phyloP scores from a whole-genome alignment of 2,797 vertebrate species.

The Setipinna tenuifilis region DNA sequence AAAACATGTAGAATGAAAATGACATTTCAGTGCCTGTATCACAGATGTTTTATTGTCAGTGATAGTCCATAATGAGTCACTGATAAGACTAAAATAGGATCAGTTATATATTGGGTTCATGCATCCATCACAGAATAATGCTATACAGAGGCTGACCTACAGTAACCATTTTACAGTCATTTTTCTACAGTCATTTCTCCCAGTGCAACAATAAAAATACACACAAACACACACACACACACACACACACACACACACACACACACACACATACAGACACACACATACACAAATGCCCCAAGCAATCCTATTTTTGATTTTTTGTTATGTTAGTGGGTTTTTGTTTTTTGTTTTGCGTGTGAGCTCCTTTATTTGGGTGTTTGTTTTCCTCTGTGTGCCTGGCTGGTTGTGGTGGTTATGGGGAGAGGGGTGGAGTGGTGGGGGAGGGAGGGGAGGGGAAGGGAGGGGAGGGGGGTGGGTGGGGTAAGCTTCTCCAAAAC shows the following conservation, averaged over 20 bases:
- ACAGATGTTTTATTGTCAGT: not conserved
- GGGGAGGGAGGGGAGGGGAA: not conserved
- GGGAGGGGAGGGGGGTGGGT: not conserved
- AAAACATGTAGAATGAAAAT: not conserved
- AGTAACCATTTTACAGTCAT: not conserved
- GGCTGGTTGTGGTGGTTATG: conserved; percentile 15
- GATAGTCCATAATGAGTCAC: not conserved
- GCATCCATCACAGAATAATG: not conserved
- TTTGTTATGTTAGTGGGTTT: not conserved
- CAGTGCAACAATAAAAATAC: not conserved
- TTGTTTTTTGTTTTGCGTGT: not conserved
- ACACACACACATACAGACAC: not conserved
- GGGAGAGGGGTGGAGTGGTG: not conserved
- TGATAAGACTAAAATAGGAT: conserved; percentile 16
- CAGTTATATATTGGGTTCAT: not conserved
- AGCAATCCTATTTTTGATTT: not conserved
- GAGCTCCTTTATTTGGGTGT: conserved; percentile 16
- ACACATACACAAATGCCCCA: too few species aligned
- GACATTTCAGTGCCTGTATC: not conserved
- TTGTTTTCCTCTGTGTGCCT: not conserved
- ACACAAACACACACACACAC: too few species aligned
- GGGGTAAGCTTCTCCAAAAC: conserved; percentile 5
- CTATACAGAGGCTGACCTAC: not conserved
- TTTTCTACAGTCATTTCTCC: not conserved
- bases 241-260: not conserved